These are phyloP conservation scores for Tenthredo notha DNA, from an alignment of 2,888 invertebrate genomes.

Conservation along the genomic window DNA sequence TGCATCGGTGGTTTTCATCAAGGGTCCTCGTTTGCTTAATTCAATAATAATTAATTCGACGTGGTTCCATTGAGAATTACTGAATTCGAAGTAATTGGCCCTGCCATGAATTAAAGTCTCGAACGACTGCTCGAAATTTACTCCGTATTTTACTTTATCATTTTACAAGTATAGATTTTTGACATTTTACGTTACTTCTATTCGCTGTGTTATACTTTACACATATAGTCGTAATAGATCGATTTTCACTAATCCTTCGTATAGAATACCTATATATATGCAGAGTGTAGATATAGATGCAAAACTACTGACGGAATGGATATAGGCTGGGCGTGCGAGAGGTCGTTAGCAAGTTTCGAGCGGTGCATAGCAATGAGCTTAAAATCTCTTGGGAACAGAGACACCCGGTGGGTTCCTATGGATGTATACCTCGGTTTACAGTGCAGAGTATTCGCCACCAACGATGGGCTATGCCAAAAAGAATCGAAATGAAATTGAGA, in stretches of 20 bases:
- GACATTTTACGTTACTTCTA: not conserved
- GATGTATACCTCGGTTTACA: conserved; percentile 8
- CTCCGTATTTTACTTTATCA: not conserved
- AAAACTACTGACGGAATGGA: conserved; percentile 39
- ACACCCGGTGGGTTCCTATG: conserved; percentile 69
- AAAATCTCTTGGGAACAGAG: conserved; percentile 76
- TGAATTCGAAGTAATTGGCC: conserved; percentile 71
- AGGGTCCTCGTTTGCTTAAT: conserved; percentile 72
- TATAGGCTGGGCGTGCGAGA: conserved; percentile 62
- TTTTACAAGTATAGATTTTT: not conserved
- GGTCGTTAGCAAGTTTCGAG: conserved; percentile 73
- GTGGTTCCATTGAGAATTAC: conserved; percentile 72
- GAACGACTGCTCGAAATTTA: not conserved
- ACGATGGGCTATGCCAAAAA: not conserved
- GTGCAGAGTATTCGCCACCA: conserved; percentile 8
- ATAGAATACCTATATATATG: not conserved
- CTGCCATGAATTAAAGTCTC: not conserved
- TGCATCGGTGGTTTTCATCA: conserved; percentile 68
- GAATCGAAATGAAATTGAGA: conserved; percentile 39
- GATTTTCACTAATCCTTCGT: not conserved
- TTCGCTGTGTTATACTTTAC: not conserved
- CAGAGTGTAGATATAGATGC: not conserved
- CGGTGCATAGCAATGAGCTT: conserved; percentile 77
- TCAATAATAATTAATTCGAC: conserved; percentile 76
- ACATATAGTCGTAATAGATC: not conserved